Percentiles rank a stretch among this genome's conserved stretches.
phyloP scores from a whole-genome alignment of 2,888 invertebrate species.

The Tachina lurida region DNA sequence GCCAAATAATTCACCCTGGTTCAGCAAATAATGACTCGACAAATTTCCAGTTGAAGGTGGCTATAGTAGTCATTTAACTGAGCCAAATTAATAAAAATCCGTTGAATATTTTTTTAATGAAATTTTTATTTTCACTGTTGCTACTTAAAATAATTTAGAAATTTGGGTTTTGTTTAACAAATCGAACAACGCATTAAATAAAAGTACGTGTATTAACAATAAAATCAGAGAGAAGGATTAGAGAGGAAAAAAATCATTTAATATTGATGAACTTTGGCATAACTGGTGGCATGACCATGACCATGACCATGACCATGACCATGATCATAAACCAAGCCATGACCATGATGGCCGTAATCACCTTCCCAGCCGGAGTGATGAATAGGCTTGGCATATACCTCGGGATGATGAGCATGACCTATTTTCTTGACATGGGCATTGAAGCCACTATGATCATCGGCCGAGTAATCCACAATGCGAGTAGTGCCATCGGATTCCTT shows the following conservation, averaged over 20 bases:
- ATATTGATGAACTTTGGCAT: constrained; percentile 76
- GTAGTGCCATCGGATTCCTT: constrained; percentile 84
- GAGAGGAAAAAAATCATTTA: not conserved
- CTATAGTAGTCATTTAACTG: too few species aligned
- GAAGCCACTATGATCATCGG: constrained; percentile 84
- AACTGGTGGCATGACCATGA: constrained; percentile 78
- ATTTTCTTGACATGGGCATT: constrained; percentile 84
- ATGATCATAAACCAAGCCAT: constrained; percentile 53
- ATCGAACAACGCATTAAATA: not conserved
- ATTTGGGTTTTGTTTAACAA: constrained; percentile 1
- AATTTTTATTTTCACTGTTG: constrained; percentile 41
- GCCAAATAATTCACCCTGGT: too few species aligned
- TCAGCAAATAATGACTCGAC: too few species aligned
- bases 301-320: constrained; percentile 64
- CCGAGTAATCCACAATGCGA: constrained; percentile 83
- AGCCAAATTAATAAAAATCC: not conserved
- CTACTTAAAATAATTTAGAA: constrained; percentile 28
- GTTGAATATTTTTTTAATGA: constrained; percentile 5
- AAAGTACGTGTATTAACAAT: not conserved
- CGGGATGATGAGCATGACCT: constrained; percentile 81
- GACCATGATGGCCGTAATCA: constrained; percentile 35
- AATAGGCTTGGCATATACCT: constrained; percentile 60
- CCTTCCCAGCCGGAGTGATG: constrained; percentile 51
- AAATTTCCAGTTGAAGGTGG: too few species aligned
- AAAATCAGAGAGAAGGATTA: not conserved